Evolutionary conservation across 2,113 vertebrate genomes (phyloP), one percentile per base, ranked within the genome.

Genomic region (Danionella cerebrum): DNA sequence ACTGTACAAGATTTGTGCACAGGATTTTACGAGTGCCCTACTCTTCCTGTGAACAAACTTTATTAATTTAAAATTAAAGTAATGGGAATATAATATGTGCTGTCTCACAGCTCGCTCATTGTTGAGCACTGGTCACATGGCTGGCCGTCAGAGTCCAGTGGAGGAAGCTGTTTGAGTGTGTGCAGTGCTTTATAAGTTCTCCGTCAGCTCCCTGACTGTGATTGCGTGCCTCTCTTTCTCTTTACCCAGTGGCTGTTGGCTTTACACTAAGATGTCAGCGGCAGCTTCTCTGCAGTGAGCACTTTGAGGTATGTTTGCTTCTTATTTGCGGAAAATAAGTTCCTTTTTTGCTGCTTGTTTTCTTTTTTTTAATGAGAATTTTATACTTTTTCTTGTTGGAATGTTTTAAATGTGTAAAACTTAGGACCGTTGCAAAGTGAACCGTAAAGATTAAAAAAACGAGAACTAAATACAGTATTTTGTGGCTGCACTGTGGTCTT

Each of bases 241-340:
- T 73, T 70, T 74, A 78, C 66, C 77, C 83, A 25, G 77, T 83
- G 79, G 79, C 76, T 73, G 84, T 83, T 82, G 84, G 74, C 78
- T 80, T 82, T 85, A 71, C 82, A 71, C 79, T 84, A 82, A 79
- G 69, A 88, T 88, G 85, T 84, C 83, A 83, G 79, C 78, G 76
- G 74, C 78, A 77, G 80, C 79, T 81, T 83, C 79, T 80, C 79
- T 78, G 83, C 85, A 82, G 78, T 87, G 77, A 86, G 79, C 80
- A 84, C 79, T 74, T 71, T 69, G 85, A 86, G 85, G 85, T 88
- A 85, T 63, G 58, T 36, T 42, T 19, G 18, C 27, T 41, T 13
- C 52, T 18, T 16, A 45, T 42, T 39, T 54, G 7, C 29, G 9
- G 19, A 12, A 16, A 12, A 19, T 24, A 22, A 45, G 45, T 62